A percentile compares a stretch with the other conserved stretches of the same genome.
Evolutionary conservation across 2,888 invertebrate species (phyloP).

Genomic region (Cylindroiulus punctatus): DNA sequence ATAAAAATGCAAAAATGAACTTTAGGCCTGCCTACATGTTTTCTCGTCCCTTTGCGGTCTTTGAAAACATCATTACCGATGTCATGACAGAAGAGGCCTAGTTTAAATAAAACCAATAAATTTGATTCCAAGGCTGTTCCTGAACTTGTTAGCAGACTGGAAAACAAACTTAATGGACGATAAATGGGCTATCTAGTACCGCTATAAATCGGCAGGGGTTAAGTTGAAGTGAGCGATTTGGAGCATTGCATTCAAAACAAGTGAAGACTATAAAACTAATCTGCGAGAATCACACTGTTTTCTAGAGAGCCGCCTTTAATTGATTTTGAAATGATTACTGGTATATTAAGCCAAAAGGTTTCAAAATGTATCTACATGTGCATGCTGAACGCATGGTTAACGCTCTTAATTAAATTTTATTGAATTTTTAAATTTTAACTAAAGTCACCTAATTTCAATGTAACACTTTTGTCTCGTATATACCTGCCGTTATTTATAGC

Average conservation of each 20-base stretch:
- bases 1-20: background rate
- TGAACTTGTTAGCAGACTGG: background rate
- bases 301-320: background rate
- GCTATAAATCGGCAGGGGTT: background rate
- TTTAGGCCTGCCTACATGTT: background rate
- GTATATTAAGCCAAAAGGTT: background rate
- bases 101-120: background rate
- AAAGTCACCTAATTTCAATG: too few relatives aligned
- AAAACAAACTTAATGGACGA: constrained; percentile 4
- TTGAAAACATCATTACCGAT: background rate
- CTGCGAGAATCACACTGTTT: background rate
- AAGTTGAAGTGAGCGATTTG: background rate
- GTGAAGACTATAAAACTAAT: constrained; percentile 2
- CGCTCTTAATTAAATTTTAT: background rate
- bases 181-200: background rate
- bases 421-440: background rate
- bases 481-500: too few relatives aligned
- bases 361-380: too few relatives aligned
- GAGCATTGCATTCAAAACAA: background rate
- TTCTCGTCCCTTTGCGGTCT: background rate
- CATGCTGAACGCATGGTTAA: background rate
- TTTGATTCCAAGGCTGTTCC: background rate
- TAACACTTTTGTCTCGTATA: too few relatives aligned
- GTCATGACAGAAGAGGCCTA: background rate
- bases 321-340: background rate